These are phyloP conservation scores for Tupaia tana DNA, from an alignment of 2,113 vertebrate species.

Conservation along the genomic window DNA sequence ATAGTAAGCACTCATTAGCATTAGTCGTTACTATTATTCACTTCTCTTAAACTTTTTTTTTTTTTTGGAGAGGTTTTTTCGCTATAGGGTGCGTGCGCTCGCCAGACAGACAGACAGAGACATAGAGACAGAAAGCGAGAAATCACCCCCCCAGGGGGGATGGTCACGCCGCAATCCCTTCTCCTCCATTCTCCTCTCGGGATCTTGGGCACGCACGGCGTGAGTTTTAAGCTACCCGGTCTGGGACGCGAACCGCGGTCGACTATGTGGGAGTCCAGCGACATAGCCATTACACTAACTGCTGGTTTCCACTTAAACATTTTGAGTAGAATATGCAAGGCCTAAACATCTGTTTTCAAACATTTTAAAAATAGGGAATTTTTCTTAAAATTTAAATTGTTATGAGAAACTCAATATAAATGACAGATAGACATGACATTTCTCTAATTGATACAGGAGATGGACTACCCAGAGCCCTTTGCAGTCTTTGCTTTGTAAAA, in stretches of 20 bases:
- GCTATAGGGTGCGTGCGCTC: too few relatives aligned
- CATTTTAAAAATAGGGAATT: background rate
- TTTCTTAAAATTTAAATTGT: background rate
- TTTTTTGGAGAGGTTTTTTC: too few relatives aligned
- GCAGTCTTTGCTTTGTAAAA: background rate
- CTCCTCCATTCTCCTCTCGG: too few relatives aligned
- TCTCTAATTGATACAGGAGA: background rate
- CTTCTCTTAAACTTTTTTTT: background rate
- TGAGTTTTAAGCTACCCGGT: too few relatives aligned
- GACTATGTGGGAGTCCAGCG: too few relatives aligned
- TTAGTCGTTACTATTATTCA: background rate
- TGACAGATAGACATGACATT: background rate
- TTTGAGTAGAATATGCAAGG: slow-evolving; percentile 1
- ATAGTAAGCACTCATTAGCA: background rate
- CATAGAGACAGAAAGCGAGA: too few relatives aligned
- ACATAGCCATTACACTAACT: too few relatives aligned
- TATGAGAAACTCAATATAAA: background rate
- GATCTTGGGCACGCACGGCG: too few relatives aligned
- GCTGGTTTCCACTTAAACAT: background rate
- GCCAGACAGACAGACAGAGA: too few relatives aligned
- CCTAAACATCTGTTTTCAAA: background rate
- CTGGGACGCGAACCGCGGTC: too few relatives aligned
- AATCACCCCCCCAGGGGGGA: too few relatives aligned
- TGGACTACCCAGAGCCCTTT: background rate
- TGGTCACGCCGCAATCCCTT: too few relatives aligned